These are phyloP conservation scores for Loris lydekkerianus DNA, from an alignment of 2,797 vertebrate species.

Conservation along the genomic window DNA sequence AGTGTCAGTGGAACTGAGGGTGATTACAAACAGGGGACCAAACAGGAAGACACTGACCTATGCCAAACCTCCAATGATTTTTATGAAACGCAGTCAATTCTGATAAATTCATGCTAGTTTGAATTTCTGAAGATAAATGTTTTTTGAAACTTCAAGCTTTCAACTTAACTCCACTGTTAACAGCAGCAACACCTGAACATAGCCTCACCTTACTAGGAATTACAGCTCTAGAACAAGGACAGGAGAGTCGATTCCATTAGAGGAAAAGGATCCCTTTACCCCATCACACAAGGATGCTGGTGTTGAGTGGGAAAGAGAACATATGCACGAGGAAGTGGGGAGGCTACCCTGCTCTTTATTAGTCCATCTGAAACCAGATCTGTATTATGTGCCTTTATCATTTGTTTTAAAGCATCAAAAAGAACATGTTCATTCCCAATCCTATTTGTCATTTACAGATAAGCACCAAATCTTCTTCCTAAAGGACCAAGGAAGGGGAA, in stretches of 20 bases:
- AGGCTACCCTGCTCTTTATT: background rate
- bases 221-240: background rate
- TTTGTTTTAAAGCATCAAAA: conserved; percentile 62
- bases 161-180: conserved; percentile 28
- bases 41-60: conserved; percentile 21
- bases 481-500: background rate
- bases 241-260: conserved; percentile 28
- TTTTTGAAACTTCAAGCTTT: conserved; percentile 55
- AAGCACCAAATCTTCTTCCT: conserved; percentile 18
- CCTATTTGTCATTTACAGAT: conserved; percentile 9
- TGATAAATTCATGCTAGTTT: conserved; percentile 21
- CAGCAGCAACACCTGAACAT: conserved; percentile 22
- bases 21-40: conserved; percentile 42
- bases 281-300: background rate
- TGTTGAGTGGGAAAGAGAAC: conserved; percentile 36
- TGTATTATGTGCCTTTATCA: conserved; percentile 63
- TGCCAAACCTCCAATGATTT: background rate
- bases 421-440: conserved; percentile 54
- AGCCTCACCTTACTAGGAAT: conserved; percentile 5
- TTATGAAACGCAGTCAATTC: conserved; percentile 14
- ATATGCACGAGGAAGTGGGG: background rate
- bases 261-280: conserved; percentile 6
- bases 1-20: conserved; percentile 34
- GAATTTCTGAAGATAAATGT: conserved; percentile 46
- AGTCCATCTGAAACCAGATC: conserved; percentile 13